Base-by-base conservation (phyloP, 2,797 vertebrate species). In the Cephalopachus bancanus region DNA sequence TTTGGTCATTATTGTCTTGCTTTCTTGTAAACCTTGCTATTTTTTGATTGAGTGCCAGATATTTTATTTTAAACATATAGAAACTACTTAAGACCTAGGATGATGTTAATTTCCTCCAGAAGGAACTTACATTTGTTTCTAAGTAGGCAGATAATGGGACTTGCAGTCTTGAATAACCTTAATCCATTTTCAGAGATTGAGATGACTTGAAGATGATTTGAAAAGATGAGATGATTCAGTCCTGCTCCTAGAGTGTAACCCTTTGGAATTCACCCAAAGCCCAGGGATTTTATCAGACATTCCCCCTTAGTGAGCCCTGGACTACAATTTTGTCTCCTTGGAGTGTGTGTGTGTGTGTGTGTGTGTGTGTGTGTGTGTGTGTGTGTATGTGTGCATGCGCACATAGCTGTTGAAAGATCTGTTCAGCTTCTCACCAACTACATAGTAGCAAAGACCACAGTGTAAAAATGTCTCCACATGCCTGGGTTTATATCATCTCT, bases 41-140 rank as follows among this genome's bases (percentile, higher is more conserved):
- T 94, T 44, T 94, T 91, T 94, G 51, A 85, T 20, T 44, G 51
- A 53, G 33, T 85, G 26, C 79, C 72, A 89, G 59, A 57, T 60
- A 75, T 69, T 80, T 89, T 33, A 60, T 71, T n/a, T 28, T 44
- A 74, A 94, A 37, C 83, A 60, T 74, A 53, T 81, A 76, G 91
- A 76, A 93, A 72, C 76, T 11, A 72, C 24, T 59, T 57, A 51
- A 81, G 49, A 51, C 44, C 12, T 65, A 16, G n/a, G 74, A 16
- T 86, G 49, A 74, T 75, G 14, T 69, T 83, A n/a, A 37, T 88
- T 94, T 93, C 69, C 75, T 93, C 95, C 71, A 79, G 81, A 78
- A 30, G 91, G 15, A 79, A 71, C 64, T 79, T 69, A 30, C 57
- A 71, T 86, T 71, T 89, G 30, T 78, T 93, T 74, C 75, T 88